Base-by-base conservation (phyloP, 2,113 vertebrate genomes). In the Turdus rufiventris region DNA sequence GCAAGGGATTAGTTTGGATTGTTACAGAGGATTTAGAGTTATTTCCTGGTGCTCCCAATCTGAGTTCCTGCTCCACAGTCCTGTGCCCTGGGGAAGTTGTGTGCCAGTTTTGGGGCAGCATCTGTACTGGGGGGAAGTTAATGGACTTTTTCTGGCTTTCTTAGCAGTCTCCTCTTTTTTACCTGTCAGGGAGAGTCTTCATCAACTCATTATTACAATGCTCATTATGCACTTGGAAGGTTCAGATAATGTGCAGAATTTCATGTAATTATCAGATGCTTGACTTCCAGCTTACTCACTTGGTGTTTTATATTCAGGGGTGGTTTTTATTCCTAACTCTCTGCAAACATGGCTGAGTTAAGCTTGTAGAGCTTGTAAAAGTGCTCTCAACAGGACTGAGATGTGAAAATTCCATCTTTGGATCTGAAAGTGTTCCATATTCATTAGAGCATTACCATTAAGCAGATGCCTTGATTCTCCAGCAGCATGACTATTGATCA, bases 1-100 rank as follows among this genome's bases (percentile, higher is more conserved):
- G 21, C 38, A 33, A 2, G 31, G 9, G 18, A 3, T 66, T 42
- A 2, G 3, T 72, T 47, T 72, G 80, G 54, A 9, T 33, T 51
- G 36, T 29, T 56, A 16, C 5, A 54, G 36, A 68, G 29, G 12
- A 24, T 66, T 85, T 48, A 1, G 38, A 12, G 42, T 21, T n/a
- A 1, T 2, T 47, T 89, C 67, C 20, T 54, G 60, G 12, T 28
- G 48, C 18, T 85, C 72, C 51, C 29, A 51, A 0, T 71, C 9
- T 1, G 5, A 50, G 31, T 21, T 12, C 9, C 4, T 84, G 17
- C 47, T 36, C 0, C 1, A 0, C 56, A 25, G 57, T 31, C 19
- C 8, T 23, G 53, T 42, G 42, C 33, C 6, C 6, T 73, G 79
- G 68, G 65, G 38, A 16, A 66, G 48, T n/a, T 61, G 48, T 4